Evolutionary conservation across 2,113 vertebrate genomes (phyloP), one percentile per base, ranked within the genome.

Genomic region (Dolichallabes microphthalmus): DNA sequence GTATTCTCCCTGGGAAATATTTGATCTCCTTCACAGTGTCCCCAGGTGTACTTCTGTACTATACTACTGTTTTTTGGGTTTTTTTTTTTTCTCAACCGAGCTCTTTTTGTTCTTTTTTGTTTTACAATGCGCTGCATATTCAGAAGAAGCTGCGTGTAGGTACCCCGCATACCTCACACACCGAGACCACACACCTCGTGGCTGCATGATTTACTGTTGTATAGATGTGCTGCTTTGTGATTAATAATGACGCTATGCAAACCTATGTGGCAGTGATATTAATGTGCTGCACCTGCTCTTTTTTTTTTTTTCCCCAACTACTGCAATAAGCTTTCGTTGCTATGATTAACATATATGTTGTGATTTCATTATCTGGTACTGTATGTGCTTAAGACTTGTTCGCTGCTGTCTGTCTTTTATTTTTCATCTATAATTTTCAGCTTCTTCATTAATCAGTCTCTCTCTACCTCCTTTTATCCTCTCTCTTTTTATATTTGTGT

Each of bases 131-230:
- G 89, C 89, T 91, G 92, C 90, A 63, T 91, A 88, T 87, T 92
- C 92, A 89, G 92, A 90, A 90, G 94, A 92, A 87, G 86, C 94
- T 92, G 94, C 88, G 80, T 88, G 91, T 93, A 93, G 92, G 91
- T 92, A 94, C 91, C 93, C 84, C 30, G 55, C 85, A 90, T 90
- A 88, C 82, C 12, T 85, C 89, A 89, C 88, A 83, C 83, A 79
- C 84, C 32, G 55, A 64, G 80, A 85, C 50, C 79, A 75, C 78
- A 71, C 69, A 52, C n/a, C 63, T 83, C 86, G 82, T 87, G 90
- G 89, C 92, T 94, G 94, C 94, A 94, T 94, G 93, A 92, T 79
- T 80, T 52, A 19, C 39, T 80, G 32, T 78, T 22, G 15, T 73
- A 83, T 69, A 57, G 68, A 78, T 77, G 75, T 77, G 73, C 57